Evolutionary conservation across 2,113 vertebrate species (phyloP).

Genomic region (Podiceps cristatus): DNA sequence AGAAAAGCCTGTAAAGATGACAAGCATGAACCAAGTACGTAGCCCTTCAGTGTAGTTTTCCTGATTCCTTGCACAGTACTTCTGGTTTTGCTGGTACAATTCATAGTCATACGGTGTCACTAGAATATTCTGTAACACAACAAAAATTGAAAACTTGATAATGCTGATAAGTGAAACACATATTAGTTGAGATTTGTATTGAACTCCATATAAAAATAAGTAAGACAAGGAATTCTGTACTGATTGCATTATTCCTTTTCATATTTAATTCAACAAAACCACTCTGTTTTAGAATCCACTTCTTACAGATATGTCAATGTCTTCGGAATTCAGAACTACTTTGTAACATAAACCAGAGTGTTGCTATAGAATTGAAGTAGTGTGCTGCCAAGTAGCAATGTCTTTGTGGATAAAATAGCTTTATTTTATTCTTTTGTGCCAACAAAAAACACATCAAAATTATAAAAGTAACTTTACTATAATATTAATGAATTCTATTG

Average conservation of each 20-base stretch:
- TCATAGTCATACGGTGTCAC: not conserved
- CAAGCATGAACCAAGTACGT: not conserved
- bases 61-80: not conserved
- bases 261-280: constrained; percentile 71
- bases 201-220: constrained; percentile 43
- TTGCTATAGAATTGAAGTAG: constrained; percentile 5
- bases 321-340: constrained; percentile 47
- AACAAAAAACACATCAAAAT: constrained; percentile 58
- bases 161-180: not conserved
- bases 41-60: not conserved
- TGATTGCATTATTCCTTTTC: constrained; percentile 60
- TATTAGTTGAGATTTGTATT: constrained; percentile 31
- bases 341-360: constrained; percentile 44
- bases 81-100: not conserved
- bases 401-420: constrained; percentile 52
- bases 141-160: not conserved
- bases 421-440: constrained; percentile 55
- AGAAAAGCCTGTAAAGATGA: not conserved
- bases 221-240: constrained; percentile 36
- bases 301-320: constrained; percentile 58
- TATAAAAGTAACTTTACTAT: constrained; percentile 39
- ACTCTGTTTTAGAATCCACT: constrained; percentile 26
- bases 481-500: constrained; percentile 57
- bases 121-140: not conserved
- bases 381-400: constrained; percentile 6